Base-by-base conservation (phyloP, 2,888 invertebrate species). In the Andricus curvator region DNA sequence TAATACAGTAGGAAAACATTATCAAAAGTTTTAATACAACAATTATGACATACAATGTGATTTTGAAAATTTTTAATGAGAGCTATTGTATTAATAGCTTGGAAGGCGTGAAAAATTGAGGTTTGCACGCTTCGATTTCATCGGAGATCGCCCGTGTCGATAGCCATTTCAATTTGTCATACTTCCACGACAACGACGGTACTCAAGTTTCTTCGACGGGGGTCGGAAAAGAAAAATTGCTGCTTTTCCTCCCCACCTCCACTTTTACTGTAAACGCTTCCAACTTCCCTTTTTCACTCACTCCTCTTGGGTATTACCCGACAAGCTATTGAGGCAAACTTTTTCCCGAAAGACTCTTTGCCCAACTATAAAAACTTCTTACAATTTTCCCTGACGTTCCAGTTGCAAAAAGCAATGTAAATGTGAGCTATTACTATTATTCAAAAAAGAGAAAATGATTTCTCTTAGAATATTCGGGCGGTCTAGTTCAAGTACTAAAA, bases 111-210 rank as follows among this genome's bases (percentile, higher is more conserved):
- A 74, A 74, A 51, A 56, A 74, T 33, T 74, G 51, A 56, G 37
- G 37, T 74, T 74, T 37, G n/a, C 22, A 67, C 41, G 13, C 33
- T 74, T 37, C 15, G 6, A 48, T 65, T 22, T 84, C 82, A 86
- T 88, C 83, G 86, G 83, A 84, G 85, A 87, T 86, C 83, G 84
- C 79, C 80, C 79, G 81, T 70, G 83, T 82, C 88, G 85, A 88
- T 87, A 84, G 84, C 74, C 85, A 81, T 85, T 89, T 87, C 88
- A 89, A 88, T 88, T 87, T 87, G 85, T 89, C 88, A 89, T 87
- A 88, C 83, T 87, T 87, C 80, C 44, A 37, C 22, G 67, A 78
- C 78, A 78, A 56, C 76, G 64, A 22, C 77, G 51, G 33, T 74
- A 56, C 74, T 74, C 51, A 37, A 74, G 74, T 60, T 74, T 74